A percentile compares a stretch with the other conserved stretches of the same genome.
These are phyloP conservation scores for Silurus asotus DNA, from an alignment of 2,113 vertebrate genomes.

Conservation along the genomic window DNA sequence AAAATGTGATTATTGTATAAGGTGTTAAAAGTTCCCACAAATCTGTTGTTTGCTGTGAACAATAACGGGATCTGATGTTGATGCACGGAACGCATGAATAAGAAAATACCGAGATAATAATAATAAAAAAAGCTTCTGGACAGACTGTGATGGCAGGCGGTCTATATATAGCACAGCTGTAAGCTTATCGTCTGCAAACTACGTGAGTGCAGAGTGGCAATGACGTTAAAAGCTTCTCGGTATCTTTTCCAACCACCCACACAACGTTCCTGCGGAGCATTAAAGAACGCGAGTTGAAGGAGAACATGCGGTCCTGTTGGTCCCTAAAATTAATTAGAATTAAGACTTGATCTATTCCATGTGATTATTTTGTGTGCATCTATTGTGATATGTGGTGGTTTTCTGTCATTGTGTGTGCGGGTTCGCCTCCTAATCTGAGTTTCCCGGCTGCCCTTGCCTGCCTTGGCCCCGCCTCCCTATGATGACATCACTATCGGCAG, in stretches of 20 bases:
- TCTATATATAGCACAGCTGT: constrained; percentile 49
- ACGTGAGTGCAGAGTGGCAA: constrained; percentile 30
- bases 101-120: not conserved
- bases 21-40: too few relatives aligned
- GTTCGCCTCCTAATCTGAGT: too few relatives aligned
- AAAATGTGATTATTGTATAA: too few relatives aligned
- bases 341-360: too few relatives aligned
- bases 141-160: not conserved
- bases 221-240: constrained; percentile 47
- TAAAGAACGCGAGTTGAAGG: not conserved
- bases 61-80: too few relatives aligned
- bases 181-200: constrained; percentile 44
- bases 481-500: too few relatives aligned
- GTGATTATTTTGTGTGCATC: too few relatives aligned
- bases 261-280: not conserved
- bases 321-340: not conserved
- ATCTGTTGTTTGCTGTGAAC: too few relatives aligned
- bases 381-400: not conserved
- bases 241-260: not conserved
- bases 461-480: too few relatives aligned
- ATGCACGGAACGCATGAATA: not conserved
- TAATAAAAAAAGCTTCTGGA: not conserved
- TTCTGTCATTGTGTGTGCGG: too few relatives aligned
- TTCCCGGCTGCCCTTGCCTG: too few relatives aligned
- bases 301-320: not conserved